Percentiles rank a stretch among this genome's conserved stretches.
phyloP scores from a whole-genome alignment of 2,888 invertebrate genomes.

The Agrochola litura region DNA sequence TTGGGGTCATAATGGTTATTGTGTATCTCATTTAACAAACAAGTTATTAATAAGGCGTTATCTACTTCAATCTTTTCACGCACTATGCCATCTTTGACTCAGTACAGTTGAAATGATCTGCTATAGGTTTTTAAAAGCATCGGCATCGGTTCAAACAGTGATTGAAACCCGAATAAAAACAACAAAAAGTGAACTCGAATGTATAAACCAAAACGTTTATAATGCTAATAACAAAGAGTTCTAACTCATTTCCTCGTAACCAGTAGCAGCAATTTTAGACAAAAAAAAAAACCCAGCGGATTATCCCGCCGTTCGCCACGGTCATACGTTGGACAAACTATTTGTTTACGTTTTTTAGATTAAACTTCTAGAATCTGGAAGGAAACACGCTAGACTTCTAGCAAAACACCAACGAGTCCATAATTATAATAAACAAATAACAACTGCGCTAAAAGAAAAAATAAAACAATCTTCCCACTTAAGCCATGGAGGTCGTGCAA shows the following conservation, averaged over 20 bases:
- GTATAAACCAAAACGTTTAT: constrained; percentile 25
- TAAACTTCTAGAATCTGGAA: constrained; percentile 52
- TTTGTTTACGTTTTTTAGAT: constrained; percentile 81
- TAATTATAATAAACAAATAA: constrained; percentile 38
- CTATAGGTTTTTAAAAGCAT: not conserved
- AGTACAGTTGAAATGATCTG: constrained; percentile 1
- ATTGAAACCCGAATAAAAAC: not conserved
- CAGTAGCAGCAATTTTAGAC: constrained; percentile 61
- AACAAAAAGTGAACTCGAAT: not conserved
- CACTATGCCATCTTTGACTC: constrained; percentile 14
- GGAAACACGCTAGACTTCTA: constrained; percentile 61
- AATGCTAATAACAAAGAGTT: constrained; percentile 41
- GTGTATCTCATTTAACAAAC: constrained; percentile 57
- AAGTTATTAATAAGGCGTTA: constrained; percentile 54
- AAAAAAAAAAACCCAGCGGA: constrained; percentile 82
- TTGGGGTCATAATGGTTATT: constrained; percentile 67
- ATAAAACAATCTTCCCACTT: constrained; percentile 57
- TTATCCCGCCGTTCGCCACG: constrained; percentile 77
- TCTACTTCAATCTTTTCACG: constrained; percentile 45
- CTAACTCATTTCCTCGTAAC: constrained; percentile 69
- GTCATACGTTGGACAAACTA: constrained; percentile 72
- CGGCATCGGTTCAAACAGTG: not conserved
- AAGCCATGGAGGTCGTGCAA: constrained; percentile 62
- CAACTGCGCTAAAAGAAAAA: constrained; percentile 28
- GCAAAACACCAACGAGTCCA: constrained; percentile 41